Conservation (phyloP, 2,113 vertebrate species). For the Chinchilla lanigera region DNA sequence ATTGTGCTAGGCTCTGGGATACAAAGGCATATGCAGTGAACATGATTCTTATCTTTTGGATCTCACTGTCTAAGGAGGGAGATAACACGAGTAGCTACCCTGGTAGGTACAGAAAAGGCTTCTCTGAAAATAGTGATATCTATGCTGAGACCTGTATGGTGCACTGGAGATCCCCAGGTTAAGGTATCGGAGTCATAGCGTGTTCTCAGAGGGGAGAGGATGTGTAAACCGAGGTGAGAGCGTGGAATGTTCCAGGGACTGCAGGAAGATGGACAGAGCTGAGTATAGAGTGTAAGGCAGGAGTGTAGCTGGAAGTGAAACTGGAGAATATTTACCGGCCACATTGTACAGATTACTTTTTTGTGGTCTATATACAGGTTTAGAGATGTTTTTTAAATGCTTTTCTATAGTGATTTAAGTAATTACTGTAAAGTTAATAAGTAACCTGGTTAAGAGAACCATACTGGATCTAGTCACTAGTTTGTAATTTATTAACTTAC, state of each 20-base stretch:
- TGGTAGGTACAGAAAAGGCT: background rate
- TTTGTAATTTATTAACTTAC: slow-evolving; percentile 68
- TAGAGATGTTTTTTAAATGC: slow-evolving; percentile 36
- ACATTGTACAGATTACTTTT: background rate
- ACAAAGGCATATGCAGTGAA: background rate
- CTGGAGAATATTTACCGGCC: background rate
- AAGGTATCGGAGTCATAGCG: background rate
- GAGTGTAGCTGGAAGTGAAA: background rate
- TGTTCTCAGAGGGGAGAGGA: background rate
- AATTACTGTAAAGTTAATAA: background rate
- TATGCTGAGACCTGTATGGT: background rate
- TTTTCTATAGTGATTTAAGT: slow-evolving; percentile 14
- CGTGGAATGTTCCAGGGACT: background rate
- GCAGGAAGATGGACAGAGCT: background rate
- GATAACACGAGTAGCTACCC: background rate
- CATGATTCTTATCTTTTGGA: slow-evolving; percentile 21
- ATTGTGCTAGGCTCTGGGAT: background rate
- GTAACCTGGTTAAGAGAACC: slow-evolving; percentile 41
- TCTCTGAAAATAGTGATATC: background rate
- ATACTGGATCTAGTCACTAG: background rate
- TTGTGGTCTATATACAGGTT: background rate
- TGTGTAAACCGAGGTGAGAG: background rate
- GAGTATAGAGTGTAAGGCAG: background rate
- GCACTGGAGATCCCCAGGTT: background rate
- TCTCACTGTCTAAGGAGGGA: background rate